phyloP scores from a whole-genome alignment of 2,888 invertebrate species.

The Slavum lentiscoides region DNA sequence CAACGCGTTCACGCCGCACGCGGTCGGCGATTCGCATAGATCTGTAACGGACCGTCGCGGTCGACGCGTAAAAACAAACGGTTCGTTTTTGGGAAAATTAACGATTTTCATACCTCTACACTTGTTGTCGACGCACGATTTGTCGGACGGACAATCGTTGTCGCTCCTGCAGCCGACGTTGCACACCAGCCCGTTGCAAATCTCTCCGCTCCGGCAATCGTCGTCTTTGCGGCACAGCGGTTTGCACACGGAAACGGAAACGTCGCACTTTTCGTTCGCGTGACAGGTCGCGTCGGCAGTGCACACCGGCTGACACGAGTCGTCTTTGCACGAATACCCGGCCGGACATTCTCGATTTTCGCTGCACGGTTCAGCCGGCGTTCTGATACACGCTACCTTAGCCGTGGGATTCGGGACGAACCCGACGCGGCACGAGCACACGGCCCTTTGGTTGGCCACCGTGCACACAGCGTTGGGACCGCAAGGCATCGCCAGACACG shows the following conservation, averaged over 20 bases:
- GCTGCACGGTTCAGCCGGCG: constrained; percentile 74
- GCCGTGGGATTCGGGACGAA: constrained; percentile 87
- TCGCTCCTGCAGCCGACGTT: constrained; percentile 79
- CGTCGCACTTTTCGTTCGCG: constrained; percentile 78
- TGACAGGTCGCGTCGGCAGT: constrained; percentile 76
- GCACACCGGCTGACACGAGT: constrained; percentile 77
- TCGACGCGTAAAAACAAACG: no score
- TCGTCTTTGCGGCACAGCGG: constrained; percentile 81
- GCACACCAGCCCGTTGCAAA: constrained; percentile 81
- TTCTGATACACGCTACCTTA: constrained; percentile 77
- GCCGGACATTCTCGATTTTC: constrained; percentile 76
- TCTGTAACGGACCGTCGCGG: constrained; percentile 59
- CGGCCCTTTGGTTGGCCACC: constrained; percentile 77
- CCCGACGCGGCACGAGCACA: constrained; percentile 76
- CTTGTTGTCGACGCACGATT: constrained; percentile 77
- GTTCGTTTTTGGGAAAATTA: no score
- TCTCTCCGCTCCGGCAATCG: constrained; percentile 84
- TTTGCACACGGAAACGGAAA: constrained; percentile 74
- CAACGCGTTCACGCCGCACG: constrained; percentile 81
- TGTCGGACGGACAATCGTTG: constrained; percentile 72
- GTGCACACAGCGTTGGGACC: constrained; percentile 83
- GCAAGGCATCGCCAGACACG: constrained; percentile 76
- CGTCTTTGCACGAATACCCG: constrained; percentile 74
- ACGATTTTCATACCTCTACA: constrained; percentile 64
- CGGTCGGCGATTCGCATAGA: constrained; percentile 75